Conservation (phyloP, 1,140 invertebrate species). For the Bombus picipes region DNA sequence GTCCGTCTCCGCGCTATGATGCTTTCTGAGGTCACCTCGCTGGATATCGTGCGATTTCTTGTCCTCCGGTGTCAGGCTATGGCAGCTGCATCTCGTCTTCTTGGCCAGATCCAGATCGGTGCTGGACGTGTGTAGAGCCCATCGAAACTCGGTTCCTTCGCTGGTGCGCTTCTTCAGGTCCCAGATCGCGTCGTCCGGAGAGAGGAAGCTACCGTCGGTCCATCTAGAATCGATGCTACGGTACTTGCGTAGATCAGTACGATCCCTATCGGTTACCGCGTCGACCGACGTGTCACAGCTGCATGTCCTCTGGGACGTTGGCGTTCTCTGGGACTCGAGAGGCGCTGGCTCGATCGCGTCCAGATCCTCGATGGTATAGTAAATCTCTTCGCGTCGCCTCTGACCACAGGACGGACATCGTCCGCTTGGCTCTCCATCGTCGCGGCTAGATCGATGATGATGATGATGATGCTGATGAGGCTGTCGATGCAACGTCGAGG, state of each 20-base stretch:
- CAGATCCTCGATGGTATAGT: conserved; percentile 80
- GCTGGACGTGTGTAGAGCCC: conserved; percentile 78
- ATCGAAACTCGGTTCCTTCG: conserved; percentile 78
- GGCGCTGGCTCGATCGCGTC: conserved; percentile 76
- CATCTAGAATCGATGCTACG: conserved; percentile 72
- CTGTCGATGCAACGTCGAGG: conserved; percentile 67
- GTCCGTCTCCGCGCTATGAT: conserved; percentile 80
- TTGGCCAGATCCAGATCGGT: conserved; percentile 77
- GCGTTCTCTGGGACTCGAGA: conserved; percentile 65
- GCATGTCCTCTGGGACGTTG: conserved; percentile 61
- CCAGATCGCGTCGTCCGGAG: conserved; percentile 78
- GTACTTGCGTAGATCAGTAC: conserved; percentile 65
- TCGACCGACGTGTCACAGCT: conserved; percentile 58
- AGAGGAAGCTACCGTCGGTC: conserved; percentile 73
- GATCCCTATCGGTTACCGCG: conserved; percentile 20
- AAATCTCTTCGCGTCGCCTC: conserved; percentile 73
- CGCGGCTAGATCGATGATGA: conserved; percentile 57
- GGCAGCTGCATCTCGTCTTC: conserved; percentile 74
- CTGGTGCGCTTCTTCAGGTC: conserved; percentile 73
- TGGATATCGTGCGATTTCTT: conserved; percentile 70
- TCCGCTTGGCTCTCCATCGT: conserved; percentile 53
- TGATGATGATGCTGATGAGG: conserved; percentile 42
- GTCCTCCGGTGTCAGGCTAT: conserved; percentile 74
- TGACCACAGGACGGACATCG: conserved; percentile 75
- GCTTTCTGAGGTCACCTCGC: conserved; percentile 78